A percentile compares a stretch with the other conserved stretches of the same genome.
phyloP scores from a whole-genome alignment of 2,797 vertebrate genomes.

The Sphenodon punctatus region DNA sequence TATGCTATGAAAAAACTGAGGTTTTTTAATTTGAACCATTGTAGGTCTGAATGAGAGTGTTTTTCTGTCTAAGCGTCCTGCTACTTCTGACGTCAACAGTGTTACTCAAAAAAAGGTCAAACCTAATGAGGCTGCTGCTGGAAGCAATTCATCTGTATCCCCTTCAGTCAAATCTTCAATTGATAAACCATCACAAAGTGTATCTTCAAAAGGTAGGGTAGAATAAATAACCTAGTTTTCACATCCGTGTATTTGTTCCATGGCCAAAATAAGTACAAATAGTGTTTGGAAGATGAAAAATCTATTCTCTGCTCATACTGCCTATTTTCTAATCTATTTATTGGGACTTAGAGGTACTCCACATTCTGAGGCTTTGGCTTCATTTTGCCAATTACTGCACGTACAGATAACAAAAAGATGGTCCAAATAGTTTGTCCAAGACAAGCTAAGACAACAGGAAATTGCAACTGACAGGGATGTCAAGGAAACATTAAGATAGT shows the following conservation, averaged over 20 bases:
- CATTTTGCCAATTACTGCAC: too few species aligned
- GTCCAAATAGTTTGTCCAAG: too few species aligned
- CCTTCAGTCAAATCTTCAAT: conserved; percentile 34
- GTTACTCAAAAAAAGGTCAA: conserved; percentile 76
- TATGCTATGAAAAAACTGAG: accelerated
- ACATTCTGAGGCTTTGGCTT: too few species aligned
- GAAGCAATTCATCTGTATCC: conserved; percentile 14
- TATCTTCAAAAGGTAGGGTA: conserved; percentile 42
- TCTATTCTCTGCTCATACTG: neutral
- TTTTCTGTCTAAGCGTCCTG: conserved; percentile 72
- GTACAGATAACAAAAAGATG: too few species aligned
- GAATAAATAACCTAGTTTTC: neutral
- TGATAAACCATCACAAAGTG: conserved; percentile 27
- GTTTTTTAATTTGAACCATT: conserved; percentile 21
- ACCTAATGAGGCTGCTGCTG: conserved; percentile 66
- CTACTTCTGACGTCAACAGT: conserved; percentile 68
- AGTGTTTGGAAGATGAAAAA: neutral
- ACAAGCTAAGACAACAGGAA: too few species aligned
- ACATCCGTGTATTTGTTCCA: neutral
- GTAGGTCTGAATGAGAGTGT: conserved; percentile 45
- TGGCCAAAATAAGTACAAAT: neutral
- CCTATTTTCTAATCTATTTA: too few species aligned
- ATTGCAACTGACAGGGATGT: too few species aligned
- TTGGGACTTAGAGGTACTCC: too few species aligned
- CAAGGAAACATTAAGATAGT: too few species aligned